phyloP scores from a whole-genome alignment of 2,888 invertebrate species.

The Tenthredo livida region DNA sequence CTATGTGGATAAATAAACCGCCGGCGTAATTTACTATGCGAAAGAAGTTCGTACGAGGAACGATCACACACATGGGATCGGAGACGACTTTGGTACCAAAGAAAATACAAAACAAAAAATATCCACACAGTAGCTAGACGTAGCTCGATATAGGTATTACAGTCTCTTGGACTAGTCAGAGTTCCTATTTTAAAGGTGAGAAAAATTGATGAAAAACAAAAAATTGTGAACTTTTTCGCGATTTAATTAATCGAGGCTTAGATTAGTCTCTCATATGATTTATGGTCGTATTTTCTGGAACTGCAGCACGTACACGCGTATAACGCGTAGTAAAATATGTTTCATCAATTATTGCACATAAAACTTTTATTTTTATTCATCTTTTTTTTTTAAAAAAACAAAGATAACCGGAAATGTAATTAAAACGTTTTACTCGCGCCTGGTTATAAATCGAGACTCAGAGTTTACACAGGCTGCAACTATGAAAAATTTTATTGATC shows the following conservation, averaged over 20 bases:
- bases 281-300: background rate
- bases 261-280: background rate
- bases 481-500: background rate
- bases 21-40: background rate
- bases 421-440: background rate
- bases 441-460: background rate
- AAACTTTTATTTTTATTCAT: background rate
- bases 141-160: background rate
- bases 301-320: too few relatives aligned
- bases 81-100: background rate
- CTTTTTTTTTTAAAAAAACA: background rate
- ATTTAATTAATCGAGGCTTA: background rate
- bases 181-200: background rate
- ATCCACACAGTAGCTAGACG: background rate
- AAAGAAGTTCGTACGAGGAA: background rate
- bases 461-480: background rate
- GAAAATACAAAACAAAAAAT: background rate
- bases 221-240: background rate
- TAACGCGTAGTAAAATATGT: background rate
- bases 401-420: background rate
- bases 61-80: background rate
- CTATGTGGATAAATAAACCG: slow-evolving; percentile 16
- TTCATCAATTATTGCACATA: background rate
- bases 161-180: background rate
- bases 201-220: background rate